Conservation (phyloP, 2,797 vertebrate genomes). For the Antrozous pallidus region DNA sequence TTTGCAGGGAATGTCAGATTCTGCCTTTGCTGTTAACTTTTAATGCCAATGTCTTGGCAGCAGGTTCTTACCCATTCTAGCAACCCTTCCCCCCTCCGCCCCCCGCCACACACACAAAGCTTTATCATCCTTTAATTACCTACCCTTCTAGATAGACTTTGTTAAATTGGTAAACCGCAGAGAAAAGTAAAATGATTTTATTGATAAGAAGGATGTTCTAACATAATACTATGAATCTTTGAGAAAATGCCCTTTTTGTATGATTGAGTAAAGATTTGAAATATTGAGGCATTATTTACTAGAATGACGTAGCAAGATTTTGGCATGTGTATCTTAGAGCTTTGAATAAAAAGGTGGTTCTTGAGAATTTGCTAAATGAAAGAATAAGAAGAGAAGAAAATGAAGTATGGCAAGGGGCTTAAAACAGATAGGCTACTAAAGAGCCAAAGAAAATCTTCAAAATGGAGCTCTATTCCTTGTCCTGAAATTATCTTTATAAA, state of each 20-base stretch:
- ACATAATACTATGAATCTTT: not conserved
- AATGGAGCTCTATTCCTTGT: not conserved
- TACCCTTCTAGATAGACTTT: not conserved
- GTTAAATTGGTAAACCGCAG: not conserved
- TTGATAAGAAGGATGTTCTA: not conserved
- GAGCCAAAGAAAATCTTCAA: not conserved
- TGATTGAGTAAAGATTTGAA: not conserved
- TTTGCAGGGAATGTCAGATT: not conserved
- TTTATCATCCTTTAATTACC: not conserved
- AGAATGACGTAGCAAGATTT: not conserved
- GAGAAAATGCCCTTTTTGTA: not conserved
- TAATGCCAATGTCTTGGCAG: not conserved
- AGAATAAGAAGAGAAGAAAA: not conserved
- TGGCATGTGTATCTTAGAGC: not conserved
- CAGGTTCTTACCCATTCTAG: no score
- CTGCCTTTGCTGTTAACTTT: not conserved
- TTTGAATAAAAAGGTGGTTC: not conserved
- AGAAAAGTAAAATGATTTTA: not conserved
- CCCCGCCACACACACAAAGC: not conserved
- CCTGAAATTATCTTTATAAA: not conserved
- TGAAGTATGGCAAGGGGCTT: not conserved
- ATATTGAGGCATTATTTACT: not conserved
- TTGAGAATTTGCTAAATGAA: not conserved
- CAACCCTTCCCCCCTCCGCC: accelerated
- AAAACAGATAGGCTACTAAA: not conserved